Percentiles rank a stretch among this genome's conserved stretches.
These are phyloP conservation scores for Drosophila algonquin DNA, from an alignment of 2,888 invertebrate genomes.

Conservation along the genomic window DNA sequence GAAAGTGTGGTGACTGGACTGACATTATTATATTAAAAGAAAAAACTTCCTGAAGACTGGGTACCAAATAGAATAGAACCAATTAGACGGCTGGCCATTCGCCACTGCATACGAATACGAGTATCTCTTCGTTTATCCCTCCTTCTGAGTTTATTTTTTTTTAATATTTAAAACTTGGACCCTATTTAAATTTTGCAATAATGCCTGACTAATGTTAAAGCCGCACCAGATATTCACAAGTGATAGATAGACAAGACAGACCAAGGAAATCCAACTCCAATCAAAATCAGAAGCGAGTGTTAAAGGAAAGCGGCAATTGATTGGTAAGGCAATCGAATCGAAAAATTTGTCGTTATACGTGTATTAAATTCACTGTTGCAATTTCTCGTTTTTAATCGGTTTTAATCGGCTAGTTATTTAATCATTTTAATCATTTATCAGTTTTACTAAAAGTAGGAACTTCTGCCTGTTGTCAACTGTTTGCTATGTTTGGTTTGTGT, in stretches of 20 bases:
- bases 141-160: slow-evolving; percentile 46
- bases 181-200: slow-evolving; percentile 79
- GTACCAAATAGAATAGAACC: slow-evolving; percentile 60
- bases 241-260: slow-evolving; percentile 40
- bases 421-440: slow-evolving; percentile 48
- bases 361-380: slow-evolving; percentile 73
- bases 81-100: slow-evolving; percentile 44
- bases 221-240: slow-evolving; percentile 51
- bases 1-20: slow-evolving; percentile 4
- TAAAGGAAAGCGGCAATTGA: slow-evolving; percentile 18
- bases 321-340: slow-evolving; percentile 36
- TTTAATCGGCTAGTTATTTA: slow-evolving; percentile 43
- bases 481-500: slow-evolving; percentile 11
- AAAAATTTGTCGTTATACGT: slow-evolving; percentile 46
- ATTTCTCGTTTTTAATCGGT: slow-evolving; percentile 27
- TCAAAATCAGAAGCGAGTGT: slow-evolving; percentile 19
- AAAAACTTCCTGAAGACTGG: slow-evolving; percentile 43
- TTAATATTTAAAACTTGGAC: slow-evolving; percentile 79
- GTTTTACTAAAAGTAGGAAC: slow-evolving; percentile 79
- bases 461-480: slow-evolving; percentile 71
- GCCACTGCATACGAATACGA: slow-evolving; percentile 22
- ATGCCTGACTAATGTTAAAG: slow-evolving; percentile 53
- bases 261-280: slow-evolving; percentile 60
- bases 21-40: slow-evolving; percentile 22
- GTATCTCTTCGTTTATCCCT: slow-evolving; percentile 35